Evolutionary conservation across 2,797 vertebrate genomes (phyloP).

Genomic region (Syncerus caffer): DNA sequence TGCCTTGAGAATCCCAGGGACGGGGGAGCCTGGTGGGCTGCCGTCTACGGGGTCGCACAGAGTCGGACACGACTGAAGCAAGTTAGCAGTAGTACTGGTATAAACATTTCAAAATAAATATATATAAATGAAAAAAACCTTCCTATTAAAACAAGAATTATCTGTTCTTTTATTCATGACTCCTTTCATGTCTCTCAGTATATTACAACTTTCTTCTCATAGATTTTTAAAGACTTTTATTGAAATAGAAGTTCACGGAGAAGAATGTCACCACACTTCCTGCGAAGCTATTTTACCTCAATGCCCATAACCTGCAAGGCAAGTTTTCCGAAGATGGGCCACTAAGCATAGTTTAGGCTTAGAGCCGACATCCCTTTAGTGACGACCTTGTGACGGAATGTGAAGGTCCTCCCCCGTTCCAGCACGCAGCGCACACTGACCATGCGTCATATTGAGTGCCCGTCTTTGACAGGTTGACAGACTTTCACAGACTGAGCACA

Average conservation of each 20-base stretch:
- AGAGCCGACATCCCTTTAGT: neutral
- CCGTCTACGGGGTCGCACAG: too few species aligned
- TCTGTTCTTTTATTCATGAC: neutral
- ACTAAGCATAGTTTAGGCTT: neutral
- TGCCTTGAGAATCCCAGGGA: too few species aligned
- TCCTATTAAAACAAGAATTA: neutral
- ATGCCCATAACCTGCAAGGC: neutral
- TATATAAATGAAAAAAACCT: neutral
- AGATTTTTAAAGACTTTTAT: neutral
- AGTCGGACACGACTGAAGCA: too few species aligned
- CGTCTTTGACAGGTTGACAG: neutral
- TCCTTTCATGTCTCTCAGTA: neutral
- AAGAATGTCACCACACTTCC: neutral
- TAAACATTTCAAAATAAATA: neutral
- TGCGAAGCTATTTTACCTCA: neutral
- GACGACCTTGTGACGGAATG: fast-evolving
- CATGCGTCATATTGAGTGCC: neutral
- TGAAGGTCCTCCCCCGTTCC: neutral
- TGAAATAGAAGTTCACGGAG: neutral
- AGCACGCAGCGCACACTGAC: neutral
- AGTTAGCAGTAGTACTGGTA: neutral
- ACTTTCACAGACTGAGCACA: neutral
- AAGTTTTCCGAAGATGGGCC: neutral
- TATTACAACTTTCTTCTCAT: neutral
- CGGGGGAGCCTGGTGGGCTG: too few species aligned